These are phyloP conservation scores for Azemiops feae DNA, from an alignment of 2,113 vertebrate species.

Conservation along the genomic window DNA sequence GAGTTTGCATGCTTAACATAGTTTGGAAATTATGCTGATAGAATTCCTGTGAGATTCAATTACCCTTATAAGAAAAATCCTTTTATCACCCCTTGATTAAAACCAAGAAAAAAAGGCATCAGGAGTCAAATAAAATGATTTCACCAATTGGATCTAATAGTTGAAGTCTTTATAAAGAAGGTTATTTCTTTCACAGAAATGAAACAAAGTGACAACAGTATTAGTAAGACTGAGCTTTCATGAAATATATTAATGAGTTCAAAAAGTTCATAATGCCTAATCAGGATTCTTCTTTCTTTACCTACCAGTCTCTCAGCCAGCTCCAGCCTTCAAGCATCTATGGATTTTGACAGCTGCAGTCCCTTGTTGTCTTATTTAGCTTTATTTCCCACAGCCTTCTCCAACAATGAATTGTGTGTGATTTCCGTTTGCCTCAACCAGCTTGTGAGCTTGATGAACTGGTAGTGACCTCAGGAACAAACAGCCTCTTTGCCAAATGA, in stretches of 20 bases:
- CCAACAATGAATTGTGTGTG: not conserved
- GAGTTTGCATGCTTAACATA: not conserved
- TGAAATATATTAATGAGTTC: not conserved
- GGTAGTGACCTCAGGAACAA: slow-evolving; percentile 22
- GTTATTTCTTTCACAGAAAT: not conserved
- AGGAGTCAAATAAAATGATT: not conserved
- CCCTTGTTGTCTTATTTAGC: accelerated
- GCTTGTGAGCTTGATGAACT: slow-evolving; percentile 19
- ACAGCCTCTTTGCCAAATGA: slow-evolving; percentile 1
- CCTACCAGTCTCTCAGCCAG: not conserved
- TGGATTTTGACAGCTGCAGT: not conserved
- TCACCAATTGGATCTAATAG: not conserved
- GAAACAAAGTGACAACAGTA: not conserved
- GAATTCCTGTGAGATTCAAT: not conserved
- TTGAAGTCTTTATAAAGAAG: not conserved
- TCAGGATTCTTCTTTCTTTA: not conserved
- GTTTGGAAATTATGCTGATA: not conserved
- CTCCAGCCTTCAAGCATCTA: not conserved
- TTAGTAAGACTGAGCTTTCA: not conserved
- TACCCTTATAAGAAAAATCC: not conserved
- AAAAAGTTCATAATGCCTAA: not conserved
- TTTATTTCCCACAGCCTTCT: slow-evolving; percentile 15
- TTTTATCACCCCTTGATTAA: not conserved
- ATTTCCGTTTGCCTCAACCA: slow-evolving; percentile 5
- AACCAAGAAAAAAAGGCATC: not conserved